Base-by-base conservation (phyloP, 1,140 invertebrate genomes). In the Drosophila bocki region DNA sequence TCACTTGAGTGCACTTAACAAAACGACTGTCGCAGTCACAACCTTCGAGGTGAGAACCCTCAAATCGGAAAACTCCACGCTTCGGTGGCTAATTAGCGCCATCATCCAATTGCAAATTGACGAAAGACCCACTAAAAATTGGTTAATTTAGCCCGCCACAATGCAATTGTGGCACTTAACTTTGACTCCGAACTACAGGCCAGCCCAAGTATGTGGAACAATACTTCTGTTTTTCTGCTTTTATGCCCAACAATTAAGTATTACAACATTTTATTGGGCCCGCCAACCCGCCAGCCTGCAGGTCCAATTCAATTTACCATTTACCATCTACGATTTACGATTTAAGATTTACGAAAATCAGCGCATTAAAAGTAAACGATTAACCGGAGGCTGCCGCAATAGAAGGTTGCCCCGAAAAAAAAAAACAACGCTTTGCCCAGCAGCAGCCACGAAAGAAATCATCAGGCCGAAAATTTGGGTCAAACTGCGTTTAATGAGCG, bases 291-390 rank as follows among this genome's bases (percentile, higher is more conserved):
- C 37, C 13, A 15, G 54, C 63, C 70, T 72, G 56, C 41, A 72
- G 76, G 22, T 39, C 48, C 63, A 48, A 70, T 71, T 59, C 84
- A 75, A 74, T 75, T 80, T 76, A 79, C 81, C 64, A 76, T 87
- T 87, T 75, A 83, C 84, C 51, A 61, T 54, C 51, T 54, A 56
- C 53, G 22, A 61, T 35, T 71, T 72, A 72, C 83, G 63, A 74
- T 69, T 81, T 72, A 80, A 74, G 80, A 68, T 86, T 87, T 84
- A 82, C 67, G 44, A 67, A 80, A 80, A 90, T 84, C 83, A 74
- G 81, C 65, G 77, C 80, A 84, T 90, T 88, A 90, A 88, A 90
- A 81, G 61, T 90, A 70, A 82, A 82, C 70, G 78, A 88, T 87
- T 69, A 78, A 69, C 70, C 70, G 70, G 70, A 74, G 70, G 70